phyloP scores from a whole-genome alignment of 2,113 vertebrate genomes.

The Eretmochelys imbricata region DNA sequence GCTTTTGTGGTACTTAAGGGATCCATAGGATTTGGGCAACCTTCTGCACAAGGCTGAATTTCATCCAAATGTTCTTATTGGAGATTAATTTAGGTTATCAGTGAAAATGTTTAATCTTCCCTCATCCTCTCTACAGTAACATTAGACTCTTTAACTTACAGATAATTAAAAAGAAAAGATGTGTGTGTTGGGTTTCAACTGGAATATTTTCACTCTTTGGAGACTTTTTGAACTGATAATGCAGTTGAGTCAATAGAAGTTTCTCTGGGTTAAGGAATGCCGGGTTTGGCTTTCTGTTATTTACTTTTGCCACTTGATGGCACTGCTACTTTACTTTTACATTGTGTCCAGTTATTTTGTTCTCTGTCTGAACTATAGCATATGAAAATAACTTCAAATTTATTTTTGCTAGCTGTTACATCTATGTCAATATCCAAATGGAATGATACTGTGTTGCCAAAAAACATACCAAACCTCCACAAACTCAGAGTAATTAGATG shows the following conservation, averaged over 20 bases:
- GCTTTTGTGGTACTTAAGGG: slow-evolving; percentile 9
- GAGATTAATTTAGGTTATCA: not conserved
- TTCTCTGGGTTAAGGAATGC: not conserved
- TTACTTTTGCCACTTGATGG: slow-evolving; percentile 77
- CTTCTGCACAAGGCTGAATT: not conserved
- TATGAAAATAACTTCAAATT: not conserved
- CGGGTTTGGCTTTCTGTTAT: slow-evolving; percentile 30
- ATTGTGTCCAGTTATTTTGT: not conserved
- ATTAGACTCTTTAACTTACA: not conserved
- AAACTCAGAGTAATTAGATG: no score
- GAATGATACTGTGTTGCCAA: not conserved
- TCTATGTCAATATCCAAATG: not conserved
- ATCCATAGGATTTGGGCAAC: not conserved
- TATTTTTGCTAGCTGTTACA: not conserved
- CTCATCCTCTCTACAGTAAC: not conserved
- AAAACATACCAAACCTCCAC: not conserved
- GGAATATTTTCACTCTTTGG: not conserved
- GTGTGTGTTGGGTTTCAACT: not conserved
- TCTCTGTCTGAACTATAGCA: not conserved
- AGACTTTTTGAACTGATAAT: not conserved
- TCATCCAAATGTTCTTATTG: not conserved
- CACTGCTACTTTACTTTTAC: slow-evolving; percentile 63
- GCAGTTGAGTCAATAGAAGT: not conserved
- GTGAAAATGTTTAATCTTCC: not conserved
- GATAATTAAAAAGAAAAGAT: not conserved